These are phyloP conservation scores for Leptinotarsa lineolata DNA, from an alignment of 1,140 invertebrate genomes.

Conservation along the genomic window DNA sequence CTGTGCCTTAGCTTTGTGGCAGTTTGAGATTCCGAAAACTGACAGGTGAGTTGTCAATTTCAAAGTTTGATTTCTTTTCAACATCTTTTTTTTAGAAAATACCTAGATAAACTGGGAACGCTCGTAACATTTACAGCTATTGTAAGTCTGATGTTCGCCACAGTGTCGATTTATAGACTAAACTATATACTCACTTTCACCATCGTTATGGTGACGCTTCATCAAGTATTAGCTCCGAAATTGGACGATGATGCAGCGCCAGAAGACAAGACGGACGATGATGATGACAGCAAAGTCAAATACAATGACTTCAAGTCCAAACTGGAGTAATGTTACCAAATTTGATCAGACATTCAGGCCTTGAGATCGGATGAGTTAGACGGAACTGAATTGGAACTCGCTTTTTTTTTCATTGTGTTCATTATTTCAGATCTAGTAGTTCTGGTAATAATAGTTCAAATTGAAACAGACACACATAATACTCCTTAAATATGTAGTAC, in stretches of 20 bases:
- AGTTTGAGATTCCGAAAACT: conserved; percentile 59
- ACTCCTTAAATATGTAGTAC: too few species aligned
- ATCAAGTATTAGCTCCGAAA: conserved; percentile 57
- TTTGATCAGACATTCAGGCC: too few species aligned
- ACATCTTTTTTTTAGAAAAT: conserved; percentile 55
- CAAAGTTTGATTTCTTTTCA: background rate
- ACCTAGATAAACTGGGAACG: conserved; percentile 57
- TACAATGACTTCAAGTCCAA: conserved; percentile 15
- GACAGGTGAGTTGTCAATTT: conserved; percentile 50
- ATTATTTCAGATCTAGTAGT: too few species aligned
- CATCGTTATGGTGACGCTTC: conserved; percentile 60
- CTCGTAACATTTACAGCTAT: conserved; percentile 60
- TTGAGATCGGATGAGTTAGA: too few species aligned
- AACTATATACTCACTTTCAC: conserved; percentile 61
- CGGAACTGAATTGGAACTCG: too few species aligned
- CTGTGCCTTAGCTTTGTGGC: conserved; percentile 60
- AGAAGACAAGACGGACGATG: background rate
- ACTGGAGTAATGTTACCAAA: conserved; percentile 5
- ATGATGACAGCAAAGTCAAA: background rate
- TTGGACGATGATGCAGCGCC: background rate
- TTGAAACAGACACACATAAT: too few species aligned
- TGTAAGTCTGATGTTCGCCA: conserved; percentile 60
- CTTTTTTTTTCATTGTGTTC: too few species aligned
- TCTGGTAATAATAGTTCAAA: too few species aligned
- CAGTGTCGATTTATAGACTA: conserved; percentile 61